A percentile compares a stretch with the other conserved stretches of the same genome.
Evolutionary conservation across 2,113 vertebrate genomes (phyloP).

Genomic region (Hiodon tergisus): DNA sequence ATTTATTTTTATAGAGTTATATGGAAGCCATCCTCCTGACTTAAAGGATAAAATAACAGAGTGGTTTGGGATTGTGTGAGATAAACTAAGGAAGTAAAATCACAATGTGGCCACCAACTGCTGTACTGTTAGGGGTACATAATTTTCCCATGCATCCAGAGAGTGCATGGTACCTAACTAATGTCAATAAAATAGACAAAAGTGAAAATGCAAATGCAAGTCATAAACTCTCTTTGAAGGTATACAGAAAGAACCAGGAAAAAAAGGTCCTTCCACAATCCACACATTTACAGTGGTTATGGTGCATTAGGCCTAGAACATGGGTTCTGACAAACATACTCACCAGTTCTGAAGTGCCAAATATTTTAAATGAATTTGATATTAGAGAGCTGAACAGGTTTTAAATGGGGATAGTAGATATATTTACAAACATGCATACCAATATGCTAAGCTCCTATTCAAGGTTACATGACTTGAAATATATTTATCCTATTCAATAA

Average conservation of each 20-base stretch:
- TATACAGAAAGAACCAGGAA: too few species aligned
- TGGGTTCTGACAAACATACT: too few species aligned
- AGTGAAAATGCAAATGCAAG: too few species aligned
- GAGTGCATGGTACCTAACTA: too few species aligned
- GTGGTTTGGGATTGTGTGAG: conserved; percentile 3
- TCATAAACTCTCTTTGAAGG: too few species aligned
- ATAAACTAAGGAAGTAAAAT: conserved; percentile 2
- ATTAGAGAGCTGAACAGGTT: not conserved
- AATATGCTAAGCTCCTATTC: not conserved
- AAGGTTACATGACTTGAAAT: not conserved
- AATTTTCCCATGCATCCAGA: too few species aligned
- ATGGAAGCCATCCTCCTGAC: conserved; percentile 16
- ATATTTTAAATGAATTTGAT: not conserved
- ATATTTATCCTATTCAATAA: conserved; percentile 5
- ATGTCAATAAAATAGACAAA: too few species aligned
- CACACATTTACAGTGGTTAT: not conserved
- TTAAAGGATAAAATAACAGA: conserved; percentile 16
- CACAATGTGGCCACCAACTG: conserved; percentile 21
- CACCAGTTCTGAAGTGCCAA: not conserved
- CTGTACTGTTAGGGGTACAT: not conserved
- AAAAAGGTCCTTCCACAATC: too few species aligned
- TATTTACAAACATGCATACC: conserved; percentile 24
- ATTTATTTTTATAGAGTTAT: conserved; percentile 14
- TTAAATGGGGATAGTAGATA: not conserved
- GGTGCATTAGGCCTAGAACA: too few species aligned